These are phyloP conservation scores for Tachuris rubrigastra DNA, from an alignment of 2,113 vertebrate genomes.

Conservation along the genomic window DNA sequence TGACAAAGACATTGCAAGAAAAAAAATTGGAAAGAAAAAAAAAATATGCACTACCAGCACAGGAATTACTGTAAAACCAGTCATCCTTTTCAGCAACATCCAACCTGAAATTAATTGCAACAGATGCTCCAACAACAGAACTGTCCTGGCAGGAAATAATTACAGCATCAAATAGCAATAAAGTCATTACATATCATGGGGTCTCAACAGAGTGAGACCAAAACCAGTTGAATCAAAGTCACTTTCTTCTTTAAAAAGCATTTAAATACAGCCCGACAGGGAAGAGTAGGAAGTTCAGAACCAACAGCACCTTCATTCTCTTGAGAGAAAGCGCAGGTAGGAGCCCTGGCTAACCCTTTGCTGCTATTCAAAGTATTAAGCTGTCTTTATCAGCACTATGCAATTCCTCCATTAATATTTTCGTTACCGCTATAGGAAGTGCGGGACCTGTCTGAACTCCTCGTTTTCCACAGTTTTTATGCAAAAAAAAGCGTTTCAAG, in stretches of 20 bases:
- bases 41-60: not conserved
- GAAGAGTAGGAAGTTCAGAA: not conserved
- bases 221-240: not conserved
- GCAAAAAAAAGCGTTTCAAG: not conserved
- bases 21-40: not conserved
- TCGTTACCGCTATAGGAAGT: not conserved
- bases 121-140: not conserved
- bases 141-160: not conserved
- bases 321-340: not conserved
- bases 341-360: not conserved
- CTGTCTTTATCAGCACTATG: not conserved
- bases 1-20: not conserved
- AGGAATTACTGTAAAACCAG: not conserved
- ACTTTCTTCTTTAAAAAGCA: not conserved
- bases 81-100: not conserved
- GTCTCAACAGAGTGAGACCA: fast-evolving
- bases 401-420: not conserved
- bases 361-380: not conserved
- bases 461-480: fast-evolving
- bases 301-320: not conserved
- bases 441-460: not conserved
- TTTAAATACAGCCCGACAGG: not conserved
- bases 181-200: not conserved
- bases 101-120: not conserved
- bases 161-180: not conserved